Conservation (phyloP, 2,113 vertebrate species). For the Myotis davidii region DNA sequence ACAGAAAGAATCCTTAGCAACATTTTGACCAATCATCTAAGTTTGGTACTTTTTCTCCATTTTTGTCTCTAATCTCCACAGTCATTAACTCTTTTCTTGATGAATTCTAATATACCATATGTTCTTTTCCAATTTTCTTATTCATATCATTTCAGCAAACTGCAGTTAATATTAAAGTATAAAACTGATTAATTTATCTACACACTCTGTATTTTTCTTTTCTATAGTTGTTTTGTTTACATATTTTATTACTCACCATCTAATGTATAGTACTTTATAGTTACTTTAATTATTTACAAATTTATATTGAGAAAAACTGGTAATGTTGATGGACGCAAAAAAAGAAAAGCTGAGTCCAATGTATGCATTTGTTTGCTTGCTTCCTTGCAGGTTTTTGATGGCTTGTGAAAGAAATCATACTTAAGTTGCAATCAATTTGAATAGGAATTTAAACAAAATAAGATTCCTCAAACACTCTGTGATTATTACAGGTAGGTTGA, state of each 20-base stretch:
- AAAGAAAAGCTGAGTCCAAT: background rate
- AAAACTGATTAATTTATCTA: background rate
- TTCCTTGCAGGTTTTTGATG: background rate
- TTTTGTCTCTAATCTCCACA: background rate
- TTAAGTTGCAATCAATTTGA: background rate
- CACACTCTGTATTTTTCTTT: background rate
- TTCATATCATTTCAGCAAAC: background rate
- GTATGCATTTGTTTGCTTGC: background rate
- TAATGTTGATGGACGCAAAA: background rate
- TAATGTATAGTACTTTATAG: background rate
- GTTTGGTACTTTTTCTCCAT: background rate
- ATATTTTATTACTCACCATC: background rate
- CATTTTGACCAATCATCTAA: slow-evolving; percentile 50
- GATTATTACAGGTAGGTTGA: background rate
- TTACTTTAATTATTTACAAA: background rate
- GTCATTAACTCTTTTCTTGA: slow-evolving; percentile 38
- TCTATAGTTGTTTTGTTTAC: background rate
- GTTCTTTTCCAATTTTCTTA: background rate
- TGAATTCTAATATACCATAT: slow-evolving; percentile 32
- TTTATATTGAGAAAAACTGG: background rate
- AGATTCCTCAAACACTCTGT: background rate
- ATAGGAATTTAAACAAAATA: background rate
- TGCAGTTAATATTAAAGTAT: background rate
- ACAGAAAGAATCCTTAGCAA: slow-evolving; percentile 5
- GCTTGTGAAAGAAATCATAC: background rate